phyloP scores from a whole-genome alignment of 2,888 invertebrate species.

The Campoletis raptor region DNA sequence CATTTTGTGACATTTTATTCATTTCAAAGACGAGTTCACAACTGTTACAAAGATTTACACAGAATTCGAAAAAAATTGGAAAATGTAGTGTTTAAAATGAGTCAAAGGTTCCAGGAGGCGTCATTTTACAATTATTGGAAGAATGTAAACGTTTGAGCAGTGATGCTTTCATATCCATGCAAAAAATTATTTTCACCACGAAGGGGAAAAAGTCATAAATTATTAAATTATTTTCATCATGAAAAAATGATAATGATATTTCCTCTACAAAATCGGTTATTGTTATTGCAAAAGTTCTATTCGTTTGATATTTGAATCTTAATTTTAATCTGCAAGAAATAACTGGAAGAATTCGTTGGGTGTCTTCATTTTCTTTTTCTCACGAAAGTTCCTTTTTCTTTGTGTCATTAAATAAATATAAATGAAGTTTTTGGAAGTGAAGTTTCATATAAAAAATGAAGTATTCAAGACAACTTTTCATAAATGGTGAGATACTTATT shows the following conservation, averaged over 20 bases:
- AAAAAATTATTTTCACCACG: not conserved
- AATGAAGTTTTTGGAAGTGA: not conserved
- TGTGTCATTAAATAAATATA: not conserved
- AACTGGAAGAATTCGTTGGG: too few species aligned
- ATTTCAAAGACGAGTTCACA: too few species aligned
- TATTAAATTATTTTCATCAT: not conserved
- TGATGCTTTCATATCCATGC: not conserved
- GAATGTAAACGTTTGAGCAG: too few species aligned
- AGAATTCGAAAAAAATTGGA: too few species aligned
- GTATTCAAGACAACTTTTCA: slow-evolving; percentile 43
- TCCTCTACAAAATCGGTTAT: not conserved
- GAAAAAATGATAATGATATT: not conserved
- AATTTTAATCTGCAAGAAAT: too few species aligned
- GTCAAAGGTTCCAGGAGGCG: too few species aligned
- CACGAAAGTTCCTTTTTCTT: not conserved
- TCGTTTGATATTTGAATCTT: too few species aligned
- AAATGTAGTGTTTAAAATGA: too few species aligned
- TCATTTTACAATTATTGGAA: too few species aligned
- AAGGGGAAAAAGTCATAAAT: not conserved
- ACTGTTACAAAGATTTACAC: too few species aligned
- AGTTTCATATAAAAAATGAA: not conserved
- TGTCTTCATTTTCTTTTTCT: not conserved
- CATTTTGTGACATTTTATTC: too few species aligned
- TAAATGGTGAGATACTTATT: slow-evolving; percentile 80
- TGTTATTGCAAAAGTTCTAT: not conserved